Evolutionary conservation across 1,140 invertebrate genomes (phyloP).

Genomic region (Galleria mellonella): DNA sequence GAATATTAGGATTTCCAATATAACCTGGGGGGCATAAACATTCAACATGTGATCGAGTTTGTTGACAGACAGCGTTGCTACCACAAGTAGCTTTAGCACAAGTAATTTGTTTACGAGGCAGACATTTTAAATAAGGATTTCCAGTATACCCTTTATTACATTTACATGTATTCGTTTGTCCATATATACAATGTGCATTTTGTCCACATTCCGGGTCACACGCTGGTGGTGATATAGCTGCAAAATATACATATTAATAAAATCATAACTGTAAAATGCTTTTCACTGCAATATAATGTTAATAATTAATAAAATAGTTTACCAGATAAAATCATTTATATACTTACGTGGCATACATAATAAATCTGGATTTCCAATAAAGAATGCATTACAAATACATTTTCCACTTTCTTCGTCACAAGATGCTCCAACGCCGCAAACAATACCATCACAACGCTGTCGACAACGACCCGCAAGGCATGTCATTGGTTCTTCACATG

Average conservation of each 20-base stretch:
- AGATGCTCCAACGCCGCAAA: slow-evolving; percentile 85
- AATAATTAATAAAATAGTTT: too few relatives aligned
- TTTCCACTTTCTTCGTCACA: slow-evolving; percentile 87
- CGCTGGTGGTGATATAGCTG: slow-evolving; percentile 84
- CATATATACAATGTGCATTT: slow-evolving; percentile 92
- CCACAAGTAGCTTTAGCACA: slow-evolving; percentile 86
- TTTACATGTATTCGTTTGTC: slow-evolving; percentile 83
- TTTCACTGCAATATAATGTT: too few relatives aligned
- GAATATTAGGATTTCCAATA: slow-evolving; percentile 89
- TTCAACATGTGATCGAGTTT: slow-evolving; percentile 82
- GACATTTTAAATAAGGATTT: slow-evolving; percentile 91
- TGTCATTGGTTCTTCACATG: slow-evolving; percentile 85
- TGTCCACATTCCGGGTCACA: slow-evolving; percentile 87
- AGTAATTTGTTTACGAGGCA: slow-evolving; percentile 80
- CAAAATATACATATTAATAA: slow-evolving; percentile 36
- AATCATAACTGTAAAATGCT: background rate
- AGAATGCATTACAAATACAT: slow-evolving; percentile 90
- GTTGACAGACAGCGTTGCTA: slow-evolving; percentile 83
- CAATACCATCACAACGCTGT: slow-evolving; percentile 86
- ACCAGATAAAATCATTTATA: background rate
- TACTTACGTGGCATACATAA: slow-evolving; percentile 93
- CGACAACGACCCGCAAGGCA: slow-evolving; percentile 91
- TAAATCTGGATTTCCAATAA: slow-evolving; percentile 91
- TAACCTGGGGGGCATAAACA: slow-evolving; percentile 89
- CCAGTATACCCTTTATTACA: slow-evolving; percentile 89